A percentile compares a stretch with the other conserved stretches of the same genome.
phyloP scores from a whole-genome alignment of 2,113 vertebrate genomes.

The Ascaphus truei region DNA sequence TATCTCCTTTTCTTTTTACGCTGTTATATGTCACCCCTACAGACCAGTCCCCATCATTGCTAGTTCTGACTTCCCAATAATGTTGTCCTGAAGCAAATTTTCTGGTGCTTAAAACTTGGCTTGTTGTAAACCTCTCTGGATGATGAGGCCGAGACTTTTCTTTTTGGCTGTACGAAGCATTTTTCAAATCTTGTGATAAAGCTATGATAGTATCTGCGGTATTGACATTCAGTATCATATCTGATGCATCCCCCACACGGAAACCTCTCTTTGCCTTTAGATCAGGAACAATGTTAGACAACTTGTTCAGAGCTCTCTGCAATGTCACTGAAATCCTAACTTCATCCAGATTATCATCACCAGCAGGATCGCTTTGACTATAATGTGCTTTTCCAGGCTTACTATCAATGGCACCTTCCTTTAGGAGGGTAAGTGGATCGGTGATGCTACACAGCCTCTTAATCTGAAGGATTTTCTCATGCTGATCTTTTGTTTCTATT shows the following conservation, averaged over 20 bases:
- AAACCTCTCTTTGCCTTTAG: not conserved
- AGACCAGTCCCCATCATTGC: not conserved
- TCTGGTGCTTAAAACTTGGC: slow-evolving; percentile 3
- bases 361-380: not conserved
- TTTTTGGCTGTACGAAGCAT: not conserved
- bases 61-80: slow-evolving; percentile 10
- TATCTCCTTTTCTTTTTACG: not conserved
- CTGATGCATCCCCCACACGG: not conserved
- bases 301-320: not conserved
- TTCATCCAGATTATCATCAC: not conserved
- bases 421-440: not conserved
- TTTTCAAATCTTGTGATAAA: not conserved
- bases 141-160: not conserved
- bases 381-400: not conserved
- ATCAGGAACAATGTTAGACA: not conserved
- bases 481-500: not conserved
- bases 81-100: slow-evolving; percentile 2
- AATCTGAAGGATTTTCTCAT: not conserved
- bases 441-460: not conserved
- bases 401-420: not conserved
- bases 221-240: slow-evolving; percentile 8
- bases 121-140: slow-evolving; percentile 1
- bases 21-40: slow-evolving; percentile 15
- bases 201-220: not conserved
- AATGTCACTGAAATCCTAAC: not conserved